A percentile compares a stretch with the other conserved stretches of the same genome.
Evolutionary conservation across 2,113 vertebrate species (phyloP).

Genomic region (Tachycineta bicolor): DNA sequence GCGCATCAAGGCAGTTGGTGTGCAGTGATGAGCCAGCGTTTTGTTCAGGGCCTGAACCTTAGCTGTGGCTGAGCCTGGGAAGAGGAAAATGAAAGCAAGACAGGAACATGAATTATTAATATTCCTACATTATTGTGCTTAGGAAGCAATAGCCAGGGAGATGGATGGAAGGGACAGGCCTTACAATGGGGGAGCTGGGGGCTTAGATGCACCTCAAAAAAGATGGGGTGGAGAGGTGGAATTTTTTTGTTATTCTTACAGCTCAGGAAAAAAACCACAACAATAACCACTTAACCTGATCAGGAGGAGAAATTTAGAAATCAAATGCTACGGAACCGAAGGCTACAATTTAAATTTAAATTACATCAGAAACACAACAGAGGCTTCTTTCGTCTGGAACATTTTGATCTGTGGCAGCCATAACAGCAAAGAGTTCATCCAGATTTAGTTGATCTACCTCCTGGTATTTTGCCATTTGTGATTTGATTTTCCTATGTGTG

Average conservation of each 20-base stretch:
- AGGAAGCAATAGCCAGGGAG: not conserved
- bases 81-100: slow-evolving; percentile 35
- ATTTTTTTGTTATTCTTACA: not conserved
- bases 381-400: not conserved
- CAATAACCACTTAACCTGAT: not conserved
- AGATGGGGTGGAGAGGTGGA: not conserved
- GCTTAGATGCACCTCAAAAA: not conserved
- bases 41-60: not conserved
- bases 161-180: not conserved
- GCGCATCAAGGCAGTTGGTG: accelerated
- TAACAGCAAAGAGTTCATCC: not conserved
- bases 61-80: not conserved
- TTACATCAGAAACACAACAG: not conserved
- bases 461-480: not conserved
- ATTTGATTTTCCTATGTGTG: not conserved
- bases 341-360: not conserved
- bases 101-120: slow-evolving; percentile 47
- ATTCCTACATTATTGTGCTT: slow-evolving; percentile 14
- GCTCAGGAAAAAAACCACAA: not conserved
- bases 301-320: not conserved
- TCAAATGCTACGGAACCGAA: not conserved
- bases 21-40: accelerated
- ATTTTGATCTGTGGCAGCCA: not conserved
- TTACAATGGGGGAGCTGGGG: not conserved
- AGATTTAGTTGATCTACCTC: not conserved